Percentiles rank a stretch among this genome's conserved stretches.
Conservation (phyloP, 2,888 invertebrate species). For the Geophilus truncorum region DNA sequence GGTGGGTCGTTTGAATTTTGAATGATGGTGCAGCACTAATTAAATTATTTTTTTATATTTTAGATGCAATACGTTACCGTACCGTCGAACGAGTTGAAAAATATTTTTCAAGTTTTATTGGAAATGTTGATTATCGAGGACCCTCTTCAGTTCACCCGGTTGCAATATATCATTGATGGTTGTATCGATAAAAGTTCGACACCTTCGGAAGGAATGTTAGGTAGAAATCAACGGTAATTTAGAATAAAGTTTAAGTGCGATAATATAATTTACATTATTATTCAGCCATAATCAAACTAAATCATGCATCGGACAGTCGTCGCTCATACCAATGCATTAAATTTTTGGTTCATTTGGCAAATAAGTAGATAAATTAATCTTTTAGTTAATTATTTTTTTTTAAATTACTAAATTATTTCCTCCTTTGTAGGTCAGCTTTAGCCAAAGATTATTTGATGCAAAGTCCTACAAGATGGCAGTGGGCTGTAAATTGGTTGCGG, state of each 20-base stretch:
- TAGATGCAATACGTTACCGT: constrained; percentile 50
- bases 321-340: constrained; percentile 53
- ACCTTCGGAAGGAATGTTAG: constrained; percentile 48
- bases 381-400: neutral
- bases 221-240: constrained; percentile 40
- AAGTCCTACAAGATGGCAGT: constrained; percentile 50
- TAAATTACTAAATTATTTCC: neutral
- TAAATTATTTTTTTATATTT: constrained; percentile 31
- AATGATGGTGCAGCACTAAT: neutral
- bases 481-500: constrained; percentile 54
- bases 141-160: constrained; percentile 46
- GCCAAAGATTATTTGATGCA: constrained; percentile 50
- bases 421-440: constrained; percentile 40
- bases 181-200: constrained; percentile 45
- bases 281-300: constrained; percentile 46
- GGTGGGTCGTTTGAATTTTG: constrained; percentile 42
- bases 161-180: constrained; percentile 50
- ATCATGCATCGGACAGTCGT: constrained; percentile 49
- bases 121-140: constrained; percentile 50
- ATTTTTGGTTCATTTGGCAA: constrained; percentile 50
- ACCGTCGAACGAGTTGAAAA: constrained; percentile 51
- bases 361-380: constrained; percentile 42
- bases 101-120: constrained; percentile 48
- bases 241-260: neutral
- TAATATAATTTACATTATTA: neutral